Conservation (phyloP, 2,113 vertebrate genomes). For the Pelusios castaneus region DNA sequence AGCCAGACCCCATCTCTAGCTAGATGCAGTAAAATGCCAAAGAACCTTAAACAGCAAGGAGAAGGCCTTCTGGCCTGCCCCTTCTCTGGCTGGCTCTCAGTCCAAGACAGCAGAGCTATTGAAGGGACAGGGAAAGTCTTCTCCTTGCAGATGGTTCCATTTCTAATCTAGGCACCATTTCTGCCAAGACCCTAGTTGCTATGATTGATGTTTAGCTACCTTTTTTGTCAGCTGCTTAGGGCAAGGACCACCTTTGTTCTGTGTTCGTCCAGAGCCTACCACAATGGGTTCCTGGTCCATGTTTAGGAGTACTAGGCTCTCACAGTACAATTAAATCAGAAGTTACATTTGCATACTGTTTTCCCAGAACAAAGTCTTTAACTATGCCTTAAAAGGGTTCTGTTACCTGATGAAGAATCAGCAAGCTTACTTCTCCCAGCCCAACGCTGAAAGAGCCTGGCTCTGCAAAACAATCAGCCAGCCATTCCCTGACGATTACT, state of each 20-base stretch:
- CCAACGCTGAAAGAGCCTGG: not conserved
- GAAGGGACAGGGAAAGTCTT: not conserved
- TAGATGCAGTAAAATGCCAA: not conserved
- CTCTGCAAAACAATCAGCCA: not conserved
- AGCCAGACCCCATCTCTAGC: not conserved
- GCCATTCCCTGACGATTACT: accelerated
- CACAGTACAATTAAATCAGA: not conserved
- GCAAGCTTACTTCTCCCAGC: not conserved
- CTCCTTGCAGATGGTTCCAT: accelerated
- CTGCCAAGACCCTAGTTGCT: not conserved
- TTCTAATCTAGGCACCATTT: accelerated
- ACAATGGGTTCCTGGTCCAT: not conserved
- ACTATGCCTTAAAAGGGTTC: not conserved
- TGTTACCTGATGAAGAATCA: not conserved
- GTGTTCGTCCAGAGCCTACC: not conserved
- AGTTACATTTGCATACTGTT: not conserved
- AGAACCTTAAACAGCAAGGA: not conserved
- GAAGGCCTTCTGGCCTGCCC: accelerated
- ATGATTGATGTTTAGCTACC: not conserved
- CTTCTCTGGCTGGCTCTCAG: not conserved
- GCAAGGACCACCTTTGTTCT: not conserved
- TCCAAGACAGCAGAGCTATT: not conserved
- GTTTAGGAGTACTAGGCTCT: not conserved
- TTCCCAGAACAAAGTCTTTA: not conserved
- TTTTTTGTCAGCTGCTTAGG: not conserved